Evolutionary conservation across 2,113 vertebrate species (phyloP).

Genomic region (Willisornis vidua): DNA sequence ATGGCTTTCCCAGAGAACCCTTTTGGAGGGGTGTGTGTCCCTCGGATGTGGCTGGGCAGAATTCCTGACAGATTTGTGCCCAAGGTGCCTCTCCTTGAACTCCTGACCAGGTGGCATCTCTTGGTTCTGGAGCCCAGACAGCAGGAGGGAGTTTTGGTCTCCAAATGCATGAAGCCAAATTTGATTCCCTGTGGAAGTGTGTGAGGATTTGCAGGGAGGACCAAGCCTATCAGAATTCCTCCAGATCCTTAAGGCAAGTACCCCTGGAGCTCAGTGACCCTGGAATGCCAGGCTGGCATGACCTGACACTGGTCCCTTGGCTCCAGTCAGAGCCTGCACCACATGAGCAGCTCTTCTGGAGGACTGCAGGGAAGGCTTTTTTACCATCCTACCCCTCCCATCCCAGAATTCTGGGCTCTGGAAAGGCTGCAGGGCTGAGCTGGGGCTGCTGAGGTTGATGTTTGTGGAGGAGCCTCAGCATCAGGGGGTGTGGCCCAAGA

Average conservation of each 20-base stretch:
- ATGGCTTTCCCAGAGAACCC: neutral
- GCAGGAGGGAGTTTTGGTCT: neutral
- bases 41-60: neutral
- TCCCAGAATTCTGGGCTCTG: neutral
- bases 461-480: neutral
- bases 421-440: neutral
- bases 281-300: neutral
- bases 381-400: neutral
- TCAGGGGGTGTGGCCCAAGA: neutral
- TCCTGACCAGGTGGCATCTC: neutral
- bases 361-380: neutral
- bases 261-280: neutral
- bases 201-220: neutral
- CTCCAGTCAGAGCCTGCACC: neutral
- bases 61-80: fast-evolving
- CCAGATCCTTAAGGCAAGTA: neutral
- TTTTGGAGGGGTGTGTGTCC: neutral
- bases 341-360: neutral
- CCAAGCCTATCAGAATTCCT: neutral
- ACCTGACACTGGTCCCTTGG: neutral
- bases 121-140: neutral
- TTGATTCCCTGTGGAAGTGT: neutral
- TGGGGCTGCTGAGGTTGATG: neutral
- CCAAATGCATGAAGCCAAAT: neutral
- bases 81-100: neutral